Percentiles rank a stretch among this genome's conserved stretches.
Conservation (phyloP, 2,113 vertebrate species). For the Apaloderma vittatum region DNA sequence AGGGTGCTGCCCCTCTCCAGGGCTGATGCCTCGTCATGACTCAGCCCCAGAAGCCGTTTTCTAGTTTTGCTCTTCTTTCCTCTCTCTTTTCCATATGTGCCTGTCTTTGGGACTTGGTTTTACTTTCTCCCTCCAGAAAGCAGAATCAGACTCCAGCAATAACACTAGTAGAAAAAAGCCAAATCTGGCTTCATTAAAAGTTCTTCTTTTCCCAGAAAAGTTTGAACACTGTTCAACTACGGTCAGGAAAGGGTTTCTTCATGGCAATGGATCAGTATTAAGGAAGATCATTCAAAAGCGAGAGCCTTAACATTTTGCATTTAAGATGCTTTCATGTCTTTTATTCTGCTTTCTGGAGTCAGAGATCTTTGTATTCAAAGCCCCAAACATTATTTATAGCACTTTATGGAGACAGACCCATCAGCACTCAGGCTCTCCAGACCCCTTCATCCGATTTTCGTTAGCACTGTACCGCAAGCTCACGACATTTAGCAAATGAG, state of each 20-base stretch:
- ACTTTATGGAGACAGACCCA: conserved; percentile 52
- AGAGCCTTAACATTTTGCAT: background rate
- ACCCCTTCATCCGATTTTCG: conserved; percentile 39
- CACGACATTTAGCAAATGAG: background rate
- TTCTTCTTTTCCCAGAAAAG: background rate
- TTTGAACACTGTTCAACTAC: background rate
- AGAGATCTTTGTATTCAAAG: conserved; percentile 59
- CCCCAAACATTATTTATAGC: conserved; percentile 52
- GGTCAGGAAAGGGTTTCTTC: background rate
- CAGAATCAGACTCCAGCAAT: background rate
- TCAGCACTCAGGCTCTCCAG: conserved; percentile 36
- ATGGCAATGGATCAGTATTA: background rate
- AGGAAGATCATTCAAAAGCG: background rate
- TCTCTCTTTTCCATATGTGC: background rate
- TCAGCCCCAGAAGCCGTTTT: conserved; percentile 12
- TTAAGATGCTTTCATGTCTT: conserved; percentile 40
- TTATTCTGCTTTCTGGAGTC: conserved; percentile 44
- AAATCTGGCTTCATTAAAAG: conserved; percentile 17
- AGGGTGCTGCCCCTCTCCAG: background rate
- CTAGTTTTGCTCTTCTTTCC: background rate
- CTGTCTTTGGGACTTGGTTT: background rate
- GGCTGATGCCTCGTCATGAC: fast-evolving
- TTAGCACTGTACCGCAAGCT: conserved; percentile 13
- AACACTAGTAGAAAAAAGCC: conserved; percentile 17
- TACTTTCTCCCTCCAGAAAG: conserved; percentile 31